Base-by-base conservation (phyloP, 2,113 vertebrate genomes). In the Illadopsis cleaveri region DNA sequence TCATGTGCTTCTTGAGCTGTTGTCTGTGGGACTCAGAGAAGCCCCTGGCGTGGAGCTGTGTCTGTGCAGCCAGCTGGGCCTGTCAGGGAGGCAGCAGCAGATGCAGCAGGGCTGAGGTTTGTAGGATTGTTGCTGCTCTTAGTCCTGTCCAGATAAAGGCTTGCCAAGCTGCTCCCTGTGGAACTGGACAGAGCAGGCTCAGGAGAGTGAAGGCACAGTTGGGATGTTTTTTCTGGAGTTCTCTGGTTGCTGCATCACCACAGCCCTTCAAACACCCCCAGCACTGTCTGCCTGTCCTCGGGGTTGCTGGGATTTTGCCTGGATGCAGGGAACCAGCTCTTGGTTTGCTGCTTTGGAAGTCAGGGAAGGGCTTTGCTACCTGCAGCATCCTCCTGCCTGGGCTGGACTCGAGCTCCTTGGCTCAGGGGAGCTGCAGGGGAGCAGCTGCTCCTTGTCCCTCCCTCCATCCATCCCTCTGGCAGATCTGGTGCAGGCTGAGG, bases 51-150 rank as follows among this genome's bases (percentile, higher is more conserved):
- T 33, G 40, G 85, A 56, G 20, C 65, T 87, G 61, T 33, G 7
- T 56, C 75, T 37, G n/a, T 90, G 82, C 47, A 71, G 70, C 85
- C 96, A 93, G 79, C 93, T 93, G 78, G 57, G 83, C 28, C 68
- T 4, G 0, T 13, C 47, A 4, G 42, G 69, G 94, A 38, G 45
- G 54, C 68, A 78, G 83, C 91, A 54, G 81, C 17, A 28, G 89
- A 64, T 84, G 83, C 83, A 51, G 50, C 76, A 61, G 79, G 76
- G 71, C 86, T 94, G 66, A 57, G 54, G 7, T 65, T 72, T 75
- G 27, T 24, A 38, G 40, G 62, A 23, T 58, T 70, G n/a, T 33
- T 82, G 58, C 45, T 94, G 73, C 31, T 72, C 21, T 54, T 54
- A 64, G 17, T 61, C 37, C 50, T 57, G 45, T 45, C 31, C 54